These are phyloP conservation scores for Calidris pygmaea DNA, from an alignment of 2,113 vertebrate species.

Conservation along the genomic window DNA sequence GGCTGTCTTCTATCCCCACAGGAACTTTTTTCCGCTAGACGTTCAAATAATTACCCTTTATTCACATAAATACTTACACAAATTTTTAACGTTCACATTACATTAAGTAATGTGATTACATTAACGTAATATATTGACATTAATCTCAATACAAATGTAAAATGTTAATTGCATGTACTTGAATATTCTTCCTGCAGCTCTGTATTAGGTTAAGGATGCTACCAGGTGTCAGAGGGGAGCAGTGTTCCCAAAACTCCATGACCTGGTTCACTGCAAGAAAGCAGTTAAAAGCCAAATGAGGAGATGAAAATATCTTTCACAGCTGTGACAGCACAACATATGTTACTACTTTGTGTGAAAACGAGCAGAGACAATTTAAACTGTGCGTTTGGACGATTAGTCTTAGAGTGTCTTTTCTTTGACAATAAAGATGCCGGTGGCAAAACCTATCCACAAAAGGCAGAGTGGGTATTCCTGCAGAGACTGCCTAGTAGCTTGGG, in stretches of 20 bases:
- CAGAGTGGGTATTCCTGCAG: constrained; percentile 29
- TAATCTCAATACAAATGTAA: not conserved
- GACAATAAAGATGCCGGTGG: constrained; percentile 24
- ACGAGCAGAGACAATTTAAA: constrained; percentile 36
- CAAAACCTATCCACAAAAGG: constrained; percentile 18
- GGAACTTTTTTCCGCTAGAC: not conserved
- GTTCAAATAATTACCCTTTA: not conserved
- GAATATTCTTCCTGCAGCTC: not conserved
- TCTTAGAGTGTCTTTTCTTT: constrained; percentile 23
- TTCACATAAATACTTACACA: not conserved
- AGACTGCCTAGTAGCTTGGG: not conserved
- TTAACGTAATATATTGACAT: not conserved
- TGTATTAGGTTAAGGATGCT: not conserved
- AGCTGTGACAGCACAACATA: constrained; percentile 44
- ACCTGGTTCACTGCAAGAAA: not conserved
- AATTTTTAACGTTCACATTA: not conserved
- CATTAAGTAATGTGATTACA: not conserved
- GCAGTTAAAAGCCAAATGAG: not conserved
- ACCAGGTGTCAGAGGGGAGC: not conserved
- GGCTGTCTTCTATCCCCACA: not conserved
- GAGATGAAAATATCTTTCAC: constrained; percentile 27
- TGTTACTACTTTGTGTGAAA: constrained; percentile 44
- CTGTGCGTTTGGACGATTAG: not conserved
- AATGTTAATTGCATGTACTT: not conserved
- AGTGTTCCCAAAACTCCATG: not conserved